Base-by-base conservation (phyloP, 2,888 invertebrate genomes). In the Ormyrus labotus region DNA sequence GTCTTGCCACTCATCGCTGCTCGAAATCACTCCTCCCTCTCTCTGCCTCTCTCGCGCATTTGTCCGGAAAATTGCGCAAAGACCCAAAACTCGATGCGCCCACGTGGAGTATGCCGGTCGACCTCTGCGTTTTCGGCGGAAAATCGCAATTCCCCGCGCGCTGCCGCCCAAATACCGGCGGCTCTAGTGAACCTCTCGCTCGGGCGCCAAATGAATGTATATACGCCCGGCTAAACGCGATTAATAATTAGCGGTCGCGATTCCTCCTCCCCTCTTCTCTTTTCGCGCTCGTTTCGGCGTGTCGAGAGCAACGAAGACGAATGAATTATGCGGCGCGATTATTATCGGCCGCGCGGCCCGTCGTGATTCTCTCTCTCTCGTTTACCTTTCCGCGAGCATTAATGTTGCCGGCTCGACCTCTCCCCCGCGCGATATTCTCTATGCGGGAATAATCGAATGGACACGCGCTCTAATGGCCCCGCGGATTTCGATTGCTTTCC, bases 161-260 rank as follows among this genome's bases (percentile, higher is more conserved):
- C 19, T 19, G 19, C 4, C 34, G 34, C 34, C 34, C 34, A 3
- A 34, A 2, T 34, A 4, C 34, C 34, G 4, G 34, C 34, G 34
- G 34, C 34, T 34, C 34, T 34, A 34, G 34, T 34, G 34, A 34
- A 34, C 34, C 34, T 34, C 34, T 34, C 34, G 34, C 34, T 34
- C 34, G 34, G 34, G 34, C 13, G 60, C 53, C 78, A 70, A 78
- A 74, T 19, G 51, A 69, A 53, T 48, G 57, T 45, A 68, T 68
- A 4, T 4, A 34, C 34, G 78, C 71, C 72, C 51, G 68, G 71
- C 61, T 78, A 81, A 83, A 80, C 81, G 74, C 81, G 83, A 85
- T 85, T 86, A 85, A 84, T 84, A 83, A 85, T 86, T 85, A 82
- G 78, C 83, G 78, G 11, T 13, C 61, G 55, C 69, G 64, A 51